These are phyloP conservation scores for Cerastoderma edule DNA, from an alignment of 2,888 invertebrate species.

Conservation along the genomic window DNA sequence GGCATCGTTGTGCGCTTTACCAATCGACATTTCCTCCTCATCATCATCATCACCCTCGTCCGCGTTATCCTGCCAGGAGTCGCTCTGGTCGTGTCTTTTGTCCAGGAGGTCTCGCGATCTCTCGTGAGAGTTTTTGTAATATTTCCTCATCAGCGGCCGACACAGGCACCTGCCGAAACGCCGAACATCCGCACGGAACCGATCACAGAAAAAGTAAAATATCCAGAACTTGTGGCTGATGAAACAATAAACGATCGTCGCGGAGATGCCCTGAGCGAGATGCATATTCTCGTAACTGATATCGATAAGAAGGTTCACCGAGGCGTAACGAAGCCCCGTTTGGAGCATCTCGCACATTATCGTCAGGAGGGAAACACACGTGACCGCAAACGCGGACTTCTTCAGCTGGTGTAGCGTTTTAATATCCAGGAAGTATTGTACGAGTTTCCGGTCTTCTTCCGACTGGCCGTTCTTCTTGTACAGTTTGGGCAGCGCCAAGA, in stretches of 20 bases:
- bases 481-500: slow-evolving; percentile 45
- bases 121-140: slow-evolving; percentile 25
- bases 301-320: slow-evolving; percentile 23
- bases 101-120: slow-evolving; percentile 29
- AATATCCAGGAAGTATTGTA: slow-evolving; percentile 75
- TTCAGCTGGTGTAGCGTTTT: slow-evolving; percentile 69
- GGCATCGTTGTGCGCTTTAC: no score
- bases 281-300: slow-evolving; percentile 30
- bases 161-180: slow-evolving; percentile 27
- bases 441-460: slow-evolving; percentile 62
- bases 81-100: slow-evolving; percentile 21
- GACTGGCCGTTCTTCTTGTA: slow-evolving; percentile 17
- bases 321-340: slow-evolving; percentile 30
- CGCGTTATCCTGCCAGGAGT: slow-evolving; percentile 37
- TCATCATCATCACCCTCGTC: no score
- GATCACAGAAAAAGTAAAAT: slow-evolving; percentile 66
- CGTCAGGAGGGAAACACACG: slow-evolving; percentile 27
- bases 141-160: slow-evolving; percentile 29
- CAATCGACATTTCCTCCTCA: no score
- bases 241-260: slow-evolving; percentile 63
- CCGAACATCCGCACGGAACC: slow-evolving; percentile 66
- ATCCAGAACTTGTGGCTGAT: slow-evolving; percentile 73
- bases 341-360: slow-evolving; percentile 37
- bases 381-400: slow-evolving; percentile 34
- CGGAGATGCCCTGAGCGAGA: slow-evolving; percentile 56